Evolutionary conservation across 2,888 invertebrate species (phyloP), one percentile per base, ranked within the genome.

Genomic region (Dynastes maya): DNA sequence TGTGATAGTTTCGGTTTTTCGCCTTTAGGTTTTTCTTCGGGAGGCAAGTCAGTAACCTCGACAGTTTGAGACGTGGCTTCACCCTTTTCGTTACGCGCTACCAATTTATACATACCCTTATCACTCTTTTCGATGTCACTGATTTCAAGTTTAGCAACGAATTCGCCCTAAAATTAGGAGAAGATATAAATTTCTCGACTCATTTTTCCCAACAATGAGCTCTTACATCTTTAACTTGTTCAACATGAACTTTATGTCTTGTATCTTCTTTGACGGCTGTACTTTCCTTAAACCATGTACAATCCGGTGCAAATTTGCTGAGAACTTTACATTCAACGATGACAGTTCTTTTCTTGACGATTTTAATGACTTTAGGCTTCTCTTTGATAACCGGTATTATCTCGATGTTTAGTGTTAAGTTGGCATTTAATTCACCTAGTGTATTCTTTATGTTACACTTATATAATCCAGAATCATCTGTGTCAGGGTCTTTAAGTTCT

Each of bases 361-460:
- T 95, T 88, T 96, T 96, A 85, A 97, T 94, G 84, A 97, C 94
- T 90, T 93, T 96, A 76, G 98, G 98, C 88, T 95, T 96, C 88
- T 97, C 97, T 90, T 95, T 96, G 86, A 97, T 97, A 85, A 97
- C 97, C 87, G 97, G 97, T 89, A 97, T 95, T 91, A 97, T 98
- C 94, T 98, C 98, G 90, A 99, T 97, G 90, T 99, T 98, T 85
- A 99, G 93, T 83, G 98, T 98, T 83, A 98, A 92, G 90, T 98
- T 98, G 80, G 98, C 98, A 88, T 98, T 98, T 82, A 98, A 93
- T 92, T 99, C 98, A 84, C 99, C 99, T 87, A 96, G 93, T 86
- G 94, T 93, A 90, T 98, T 99, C 89, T 97, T 98, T 86, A 98
- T 97, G 87, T 97, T 98, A 89, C 99, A 98, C 89, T 98, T 98